Evolutionary conservation across 2,797 vertebrate species (phyloP).

Genomic region (Micropoecilia bifurca): DNA sequence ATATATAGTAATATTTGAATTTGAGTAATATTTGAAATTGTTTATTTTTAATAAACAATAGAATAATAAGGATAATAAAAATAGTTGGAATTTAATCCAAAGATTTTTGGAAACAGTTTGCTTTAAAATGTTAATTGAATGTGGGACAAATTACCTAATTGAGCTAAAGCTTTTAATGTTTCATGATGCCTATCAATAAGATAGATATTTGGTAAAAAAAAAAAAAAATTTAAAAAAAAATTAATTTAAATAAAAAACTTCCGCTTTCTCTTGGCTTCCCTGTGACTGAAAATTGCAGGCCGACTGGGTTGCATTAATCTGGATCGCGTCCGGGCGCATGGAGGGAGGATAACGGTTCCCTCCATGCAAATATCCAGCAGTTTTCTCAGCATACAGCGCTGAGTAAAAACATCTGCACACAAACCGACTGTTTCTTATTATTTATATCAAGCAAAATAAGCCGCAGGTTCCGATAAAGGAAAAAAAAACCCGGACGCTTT

Average conservation of each 20-base stretch:
- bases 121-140: not conserved
- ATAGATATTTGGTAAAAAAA: not conserved
- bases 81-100: not conserved
- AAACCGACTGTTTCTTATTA: not conserved
- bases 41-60: not conserved
- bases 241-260: no score
- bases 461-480: not conserved
- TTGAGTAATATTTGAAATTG: not conserved
- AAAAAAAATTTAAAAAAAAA: no score
- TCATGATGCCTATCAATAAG: not conserved
- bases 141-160: not conserved
- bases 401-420: not conserved
- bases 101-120: not conserved
- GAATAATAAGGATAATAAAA: not conserved
- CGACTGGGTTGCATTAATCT: no score
- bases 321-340: not conserved
- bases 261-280: not conserved
- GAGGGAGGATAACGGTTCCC: conserved; percentile 11
- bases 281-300: not conserved
- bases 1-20: not conserved
- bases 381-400: not conserved
- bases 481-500: not conserved
- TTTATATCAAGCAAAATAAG: not conserved
- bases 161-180: not conserved
- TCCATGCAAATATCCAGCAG: conserved; percentile 14